Conservation (phyloP, 2,888 invertebrate genomes). For the Prionchulus punctatus region DNA sequence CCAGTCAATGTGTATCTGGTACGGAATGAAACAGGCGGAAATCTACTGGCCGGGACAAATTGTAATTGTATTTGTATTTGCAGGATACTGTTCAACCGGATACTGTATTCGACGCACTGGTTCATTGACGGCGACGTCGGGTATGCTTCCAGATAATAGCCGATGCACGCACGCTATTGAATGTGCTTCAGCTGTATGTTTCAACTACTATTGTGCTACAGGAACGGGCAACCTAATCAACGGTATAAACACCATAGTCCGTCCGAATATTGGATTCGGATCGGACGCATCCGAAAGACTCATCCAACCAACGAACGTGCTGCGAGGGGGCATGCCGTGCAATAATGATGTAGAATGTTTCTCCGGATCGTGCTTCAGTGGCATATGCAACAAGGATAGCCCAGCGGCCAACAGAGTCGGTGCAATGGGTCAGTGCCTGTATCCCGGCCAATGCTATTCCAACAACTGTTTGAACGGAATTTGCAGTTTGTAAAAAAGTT, state of each 20-base stretch:
- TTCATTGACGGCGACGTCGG: no score
- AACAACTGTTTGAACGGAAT: not conserved
- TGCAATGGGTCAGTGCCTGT: not conserved
- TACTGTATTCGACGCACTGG: not conserved
- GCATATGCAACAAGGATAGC: not conserved
- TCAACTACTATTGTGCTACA: not conserved
- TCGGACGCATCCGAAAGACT: no score
- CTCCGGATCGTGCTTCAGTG: not conserved
- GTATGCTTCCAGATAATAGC: no score
- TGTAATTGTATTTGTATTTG: not conserved
- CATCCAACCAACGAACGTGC: not conserved
- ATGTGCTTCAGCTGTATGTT: not conserved
- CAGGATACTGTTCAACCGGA: not conserved
- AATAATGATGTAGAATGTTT: not conserved
- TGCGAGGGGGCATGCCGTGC: not conserved
- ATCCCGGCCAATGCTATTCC: not conserved
- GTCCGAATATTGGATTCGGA: no score
- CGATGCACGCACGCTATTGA: not conserved
- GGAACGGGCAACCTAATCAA: not conserved
- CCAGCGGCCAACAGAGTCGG: not conserved
- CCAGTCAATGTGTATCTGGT: not conserved
- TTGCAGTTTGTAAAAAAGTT: no score
- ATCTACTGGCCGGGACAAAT: not conserved
- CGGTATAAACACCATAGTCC: not conserved
- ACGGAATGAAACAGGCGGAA: not conserved